These are phyloP conservation scores for Poecilus cupreus DNA, from an alignment of 2,888 invertebrate species.

Conservation along the genomic window DNA sequence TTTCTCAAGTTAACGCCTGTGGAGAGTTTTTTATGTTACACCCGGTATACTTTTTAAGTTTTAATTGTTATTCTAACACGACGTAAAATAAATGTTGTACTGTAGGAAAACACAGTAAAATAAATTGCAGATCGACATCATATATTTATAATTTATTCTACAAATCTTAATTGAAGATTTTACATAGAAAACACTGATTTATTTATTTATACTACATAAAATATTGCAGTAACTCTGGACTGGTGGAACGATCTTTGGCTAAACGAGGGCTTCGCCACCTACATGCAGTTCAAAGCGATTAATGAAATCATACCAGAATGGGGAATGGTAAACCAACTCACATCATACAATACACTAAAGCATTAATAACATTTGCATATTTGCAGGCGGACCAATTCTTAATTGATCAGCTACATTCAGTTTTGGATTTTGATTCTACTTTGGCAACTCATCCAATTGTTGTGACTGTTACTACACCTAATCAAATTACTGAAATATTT, in stretches of 20 bases:
- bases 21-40: no score
- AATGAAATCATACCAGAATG: constrained; percentile 83
- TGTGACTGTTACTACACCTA: constrained; percentile 87
- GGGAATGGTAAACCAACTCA: constrained; percentile 81
- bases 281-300: constrained; percentile 88
- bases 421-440: constrained; percentile 84
- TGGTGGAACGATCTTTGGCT: constrained; percentile 97
- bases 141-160: no score
- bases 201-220: no score
- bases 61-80: no score
- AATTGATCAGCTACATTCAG: constrained; percentile 81
- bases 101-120: no score
- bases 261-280: constrained; percentile 95
- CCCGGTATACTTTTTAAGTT: no score
- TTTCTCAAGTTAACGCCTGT: no score
- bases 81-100: no score
- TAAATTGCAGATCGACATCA: no score
- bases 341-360: constrained; percentile 44
- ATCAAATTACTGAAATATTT: constrained; percentile 93
- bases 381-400: constrained; percentile 85
- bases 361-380: not conserved
- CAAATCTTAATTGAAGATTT: no score
- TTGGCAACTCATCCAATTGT: constrained; percentile 93
- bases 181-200: no score
- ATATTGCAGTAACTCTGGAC: constrained; percentile 86